Percentiles rank a stretch among this genome's conserved stretches.
phyloP scores from a whole-genome alignment of 1,140 invertebrate genomes.

The Luehdorfia chinensis region DNA sequence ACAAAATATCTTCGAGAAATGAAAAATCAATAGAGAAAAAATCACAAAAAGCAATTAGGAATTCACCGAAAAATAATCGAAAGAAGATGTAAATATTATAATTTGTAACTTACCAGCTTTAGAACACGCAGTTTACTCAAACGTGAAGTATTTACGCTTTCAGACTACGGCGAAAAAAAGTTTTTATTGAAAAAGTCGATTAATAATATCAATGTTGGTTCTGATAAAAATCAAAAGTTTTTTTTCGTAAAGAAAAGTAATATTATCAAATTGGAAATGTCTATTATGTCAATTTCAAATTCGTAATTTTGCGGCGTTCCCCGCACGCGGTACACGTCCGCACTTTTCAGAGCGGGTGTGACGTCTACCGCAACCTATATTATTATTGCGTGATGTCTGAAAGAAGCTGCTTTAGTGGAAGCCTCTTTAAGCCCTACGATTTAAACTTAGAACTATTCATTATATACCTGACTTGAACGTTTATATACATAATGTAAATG shows the following conservation, averaged over 20 bases:
- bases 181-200: no score
- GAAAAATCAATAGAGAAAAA: background rate
- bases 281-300: background rate
- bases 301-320: background rate
- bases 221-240: no score
- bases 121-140: background rate
- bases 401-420: constrained; percentile 35
- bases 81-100: no score
- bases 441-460: no score
- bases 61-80: no score
- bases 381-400: constrained; percentile 24
- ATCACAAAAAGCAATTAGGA: background rate
- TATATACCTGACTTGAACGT: constrained; percentile 31
- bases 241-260: no score
- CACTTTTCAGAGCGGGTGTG: constrained; percentile 28
- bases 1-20: background rate
- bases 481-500: no score
- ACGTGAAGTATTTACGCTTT: background rate
- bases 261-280: no score
- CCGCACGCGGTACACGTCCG: constrained; percentile 26
- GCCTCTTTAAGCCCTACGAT: constrained; percentile 28
- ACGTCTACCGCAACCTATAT: constrained; percentile 45
- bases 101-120: constrained; percentile 5
- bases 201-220: no score
- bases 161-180: background rate